phyloP scores from a whole-genome alignment of 2,888 invertebrate species.

The Microctonus aethiopoides region DNA sequence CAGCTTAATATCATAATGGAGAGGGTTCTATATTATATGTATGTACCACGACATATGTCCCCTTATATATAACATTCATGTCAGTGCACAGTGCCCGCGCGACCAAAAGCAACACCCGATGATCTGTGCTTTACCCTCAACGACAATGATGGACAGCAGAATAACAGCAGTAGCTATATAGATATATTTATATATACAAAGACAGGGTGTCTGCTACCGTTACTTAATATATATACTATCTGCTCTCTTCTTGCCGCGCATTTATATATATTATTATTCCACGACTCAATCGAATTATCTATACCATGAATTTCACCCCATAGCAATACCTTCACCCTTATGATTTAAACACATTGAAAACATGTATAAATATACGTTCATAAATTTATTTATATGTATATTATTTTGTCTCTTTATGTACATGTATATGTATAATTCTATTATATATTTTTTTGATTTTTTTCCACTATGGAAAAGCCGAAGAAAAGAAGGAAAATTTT shows the following conservation, averaged over 20 bases:
- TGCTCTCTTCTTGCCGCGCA: conserved; percentile 40
- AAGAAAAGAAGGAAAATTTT: too few species aligned
- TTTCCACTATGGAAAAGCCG: too few species aligned
- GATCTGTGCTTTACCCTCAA: conserved; percentile 50
- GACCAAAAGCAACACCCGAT: conserved; percentile 44
- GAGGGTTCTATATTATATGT: conserved; percentile 42
- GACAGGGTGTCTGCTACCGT: neutral
- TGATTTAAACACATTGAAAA: neutral
- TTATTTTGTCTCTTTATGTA: neutral
- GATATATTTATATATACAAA: neutral
- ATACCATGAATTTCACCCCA: neutral
- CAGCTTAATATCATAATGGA: conserved; percentile 61
- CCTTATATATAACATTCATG: conserved; percentile 46
- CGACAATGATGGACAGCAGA: conserved; percentile 35
- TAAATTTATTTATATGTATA: neutral
- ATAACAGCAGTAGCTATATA: conserved; percentile 15
- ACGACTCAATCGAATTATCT: conserved; percentile 48
- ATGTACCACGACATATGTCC: conserved; percentile 60
- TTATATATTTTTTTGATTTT: too few species aligned
- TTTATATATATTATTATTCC: conserved; percentile 41
- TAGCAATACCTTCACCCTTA: neutral
- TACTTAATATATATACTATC: neutral
- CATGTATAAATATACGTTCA: neutral
- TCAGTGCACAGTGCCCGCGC: conserved; percentile 53
- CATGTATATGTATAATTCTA: conserved; percentile 25